Evolutionary conservation across 2,113 vertebrate genomes (phyloP).

Genomic region (Phylloscopus trochiloides): DNA sequence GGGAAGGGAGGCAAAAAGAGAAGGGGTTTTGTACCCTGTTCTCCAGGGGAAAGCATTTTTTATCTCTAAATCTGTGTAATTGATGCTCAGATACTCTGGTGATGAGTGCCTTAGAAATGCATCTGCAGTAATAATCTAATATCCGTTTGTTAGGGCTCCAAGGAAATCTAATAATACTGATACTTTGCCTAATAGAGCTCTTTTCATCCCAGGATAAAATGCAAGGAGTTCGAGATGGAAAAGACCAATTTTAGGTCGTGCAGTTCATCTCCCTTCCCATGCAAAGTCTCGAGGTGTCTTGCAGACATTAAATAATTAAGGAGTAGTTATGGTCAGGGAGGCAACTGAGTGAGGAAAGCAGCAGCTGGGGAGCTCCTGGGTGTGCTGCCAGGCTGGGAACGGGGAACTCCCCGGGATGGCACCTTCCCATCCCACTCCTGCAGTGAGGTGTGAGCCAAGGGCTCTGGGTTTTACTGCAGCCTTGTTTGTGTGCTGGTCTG

Average conservation of each 20-base stretch:
- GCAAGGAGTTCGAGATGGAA: constrained; percentile 45
- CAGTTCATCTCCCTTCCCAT: constrained; percentile 33
- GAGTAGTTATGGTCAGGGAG: not conserved
- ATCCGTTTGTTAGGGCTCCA: constrained; percentile 67
- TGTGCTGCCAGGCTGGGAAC: not conserved
- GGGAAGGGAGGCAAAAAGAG: not conserved
- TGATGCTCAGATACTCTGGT: constrained; percentile 61
- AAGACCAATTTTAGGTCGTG: constrained; percentile 32
- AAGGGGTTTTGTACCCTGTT: constrained; percentile 11
- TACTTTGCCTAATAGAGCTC: constrained; percentile 68
- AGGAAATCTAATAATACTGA: constrained; percentile 67
- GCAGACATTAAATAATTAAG: constrained; percentile 55
- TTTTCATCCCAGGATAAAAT: constrained; percentile 68
- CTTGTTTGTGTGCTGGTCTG: not conserved
- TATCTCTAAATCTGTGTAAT: constrained; percentile 67
- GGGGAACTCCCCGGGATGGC: fast-evolving
- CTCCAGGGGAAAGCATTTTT: constrained; percentile 29
- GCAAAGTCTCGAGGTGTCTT: constrained; percentile 34
- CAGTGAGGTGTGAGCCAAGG: not conserved
- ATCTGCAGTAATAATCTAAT: constrained; percentile 70
- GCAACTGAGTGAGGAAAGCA: not conserved
- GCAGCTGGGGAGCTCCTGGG: not conserved
- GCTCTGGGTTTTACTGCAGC: not conserved
- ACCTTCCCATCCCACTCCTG: fast-evolving
- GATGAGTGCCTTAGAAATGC: constrained; percentile 65